Conservation (phyloP, 92 coral and sea anemone species). For the Isaurus tuberculatus region DNA sequence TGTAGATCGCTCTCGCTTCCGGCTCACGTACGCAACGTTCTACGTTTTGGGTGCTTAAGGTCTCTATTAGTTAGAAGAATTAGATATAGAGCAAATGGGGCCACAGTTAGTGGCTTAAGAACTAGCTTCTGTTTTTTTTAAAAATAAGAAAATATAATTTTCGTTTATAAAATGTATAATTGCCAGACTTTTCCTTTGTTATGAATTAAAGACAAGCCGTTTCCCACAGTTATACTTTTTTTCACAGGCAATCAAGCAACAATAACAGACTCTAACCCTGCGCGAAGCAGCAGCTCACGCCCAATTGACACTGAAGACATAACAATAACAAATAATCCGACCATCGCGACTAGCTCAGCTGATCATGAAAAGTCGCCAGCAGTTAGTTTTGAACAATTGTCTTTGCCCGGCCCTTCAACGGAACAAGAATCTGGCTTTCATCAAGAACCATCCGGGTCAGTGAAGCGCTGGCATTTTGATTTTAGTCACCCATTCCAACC, state of each 20-base stretch:
- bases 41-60: constrained; percentile 35
- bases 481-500: constrained; percentile 42
- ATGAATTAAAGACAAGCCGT: constrained; percentile 34
- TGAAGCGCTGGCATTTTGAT: constrained; percentile 41
- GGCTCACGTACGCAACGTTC: constrained; percentile 36
- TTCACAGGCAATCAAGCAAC: constrained; percentile 43
- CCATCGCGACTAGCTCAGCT: constrained; percentile 46
- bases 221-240: constrained; percentile 28
- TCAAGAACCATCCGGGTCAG: constrained; percentile 48
- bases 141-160: constrained; percentile 40
- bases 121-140: constrained; percentile 34
- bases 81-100: constrained; percentile 46
- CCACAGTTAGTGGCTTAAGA: constrained; percentile 33
- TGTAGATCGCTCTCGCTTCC: constrained; percentile 35
- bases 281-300: constrained; percentile 45
- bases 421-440: constrained; percentile 42
- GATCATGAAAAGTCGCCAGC: constrained; percentile 41
- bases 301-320: constrained; percentile 48
- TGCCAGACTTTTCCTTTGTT: constrained; percentile 40
- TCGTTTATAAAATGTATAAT: constrained; percentile 40
- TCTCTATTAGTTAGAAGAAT: constrained; percentile 35
- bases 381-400: constrained; percentile 44
- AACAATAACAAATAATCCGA: constrained; percentile 44
- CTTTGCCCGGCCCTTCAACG: constrained; percentile 47
- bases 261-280: constrained; percentile 42